Conservation (phyloP, 2,113 vertebrate species). For the Rhinogobius similis region DNA sequence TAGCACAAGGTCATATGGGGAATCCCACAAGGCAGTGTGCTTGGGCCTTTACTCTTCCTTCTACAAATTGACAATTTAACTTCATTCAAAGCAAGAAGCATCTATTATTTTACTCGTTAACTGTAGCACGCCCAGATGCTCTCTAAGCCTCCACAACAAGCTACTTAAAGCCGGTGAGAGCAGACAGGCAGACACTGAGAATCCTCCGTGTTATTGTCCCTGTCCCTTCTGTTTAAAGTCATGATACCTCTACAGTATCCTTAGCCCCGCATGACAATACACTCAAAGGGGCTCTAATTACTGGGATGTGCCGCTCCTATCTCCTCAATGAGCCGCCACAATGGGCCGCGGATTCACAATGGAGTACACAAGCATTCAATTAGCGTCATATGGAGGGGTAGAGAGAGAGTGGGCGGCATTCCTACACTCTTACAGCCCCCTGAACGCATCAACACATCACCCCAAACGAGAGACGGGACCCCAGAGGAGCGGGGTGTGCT, state of each 20-base stretch:
- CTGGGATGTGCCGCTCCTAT: constrained; percentile 56
- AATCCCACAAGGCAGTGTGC: no score
- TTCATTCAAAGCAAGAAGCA: no score
- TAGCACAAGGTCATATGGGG: no score
- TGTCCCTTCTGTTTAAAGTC: constrained; percentile 27
- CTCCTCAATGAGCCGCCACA: constrained; percentile 58
- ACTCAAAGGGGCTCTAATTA: constrained; percentile 64
- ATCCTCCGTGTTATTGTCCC: constrained; percentile 14
- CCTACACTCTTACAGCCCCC: constrained; percentile 62
- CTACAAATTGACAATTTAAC: no score
- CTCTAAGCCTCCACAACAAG: not conserved
- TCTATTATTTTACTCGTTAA: not conserved
- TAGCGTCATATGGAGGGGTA: constrained; percentile 70
- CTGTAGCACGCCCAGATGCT: not conserved
- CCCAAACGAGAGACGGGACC: constrained; percentile 37
- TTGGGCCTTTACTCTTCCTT: no score
- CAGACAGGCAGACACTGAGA: not conserved
- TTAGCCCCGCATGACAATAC: constrained; percentile 56
- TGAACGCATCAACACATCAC: constrained; percentile 51
- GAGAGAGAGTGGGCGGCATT: constrained; percentile 58
- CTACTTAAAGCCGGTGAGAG: not conserved
- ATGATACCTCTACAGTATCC: constrained; percentile 58
- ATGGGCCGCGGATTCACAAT: constrained; percentile 67
- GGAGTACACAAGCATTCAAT: constrained; percentile 68
- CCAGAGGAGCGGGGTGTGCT: constrained; percentile 64